Conservation (phyloP, 2,888 invertebrate genomes). For the Parnassius mnemosyne region DNA sequence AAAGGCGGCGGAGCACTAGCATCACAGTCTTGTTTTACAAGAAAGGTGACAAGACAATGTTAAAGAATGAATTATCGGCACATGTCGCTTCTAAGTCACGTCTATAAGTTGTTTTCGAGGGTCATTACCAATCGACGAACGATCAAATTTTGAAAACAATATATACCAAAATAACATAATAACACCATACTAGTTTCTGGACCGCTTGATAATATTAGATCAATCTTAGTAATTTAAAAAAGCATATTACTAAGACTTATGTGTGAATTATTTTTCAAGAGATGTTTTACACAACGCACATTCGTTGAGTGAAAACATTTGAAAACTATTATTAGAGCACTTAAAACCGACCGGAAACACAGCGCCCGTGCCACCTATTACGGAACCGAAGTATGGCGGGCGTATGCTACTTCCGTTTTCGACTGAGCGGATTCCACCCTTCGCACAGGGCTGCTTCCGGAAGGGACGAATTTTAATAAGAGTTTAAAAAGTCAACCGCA, state of each 20-base stretch:
- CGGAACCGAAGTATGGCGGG: conserved; percentile 61
- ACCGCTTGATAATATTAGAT: too few relatives aligned
- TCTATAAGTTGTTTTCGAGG: too few relatives aligned
- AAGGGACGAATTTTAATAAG: conserved; percentile 71
- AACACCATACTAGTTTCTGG: too few relatives aligned
- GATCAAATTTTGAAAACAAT: too few relatives aligned
- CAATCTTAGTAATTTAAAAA: too few relatives aligned
- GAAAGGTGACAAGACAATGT: too few relatives aligned
- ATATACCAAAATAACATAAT: too few relatives aligned
- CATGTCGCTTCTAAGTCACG: too few relatives aligned
- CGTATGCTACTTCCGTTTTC: conserved; percentile 77
- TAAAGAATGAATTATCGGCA: too few relatives aligned
- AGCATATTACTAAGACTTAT: not conserved
- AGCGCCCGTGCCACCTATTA: conserved; percentile 75
- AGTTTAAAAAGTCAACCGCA: conserved; percentile 63
- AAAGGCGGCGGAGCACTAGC: too few relatives aligned
- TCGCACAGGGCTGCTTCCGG: conserved; percentile 67
- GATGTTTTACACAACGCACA: conserved; percentile 24
- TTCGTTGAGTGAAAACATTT: conserved; percentile 28
- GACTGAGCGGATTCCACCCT: conserved; percentile 65
- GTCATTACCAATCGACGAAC: too few relatives aligned
- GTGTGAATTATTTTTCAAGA: not conserved
- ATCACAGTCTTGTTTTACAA: too few relatives aligned
- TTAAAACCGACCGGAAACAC: conserved; percentile 63
- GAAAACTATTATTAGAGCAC: conserved; percentile 39